A percentile compares a stretch with the other conserved stretches of the same genome.
Evolutionary conservation across 2,888 invertebrate genomes (phyloP).

Genomic region (Hybos culiciformis): DNA sequence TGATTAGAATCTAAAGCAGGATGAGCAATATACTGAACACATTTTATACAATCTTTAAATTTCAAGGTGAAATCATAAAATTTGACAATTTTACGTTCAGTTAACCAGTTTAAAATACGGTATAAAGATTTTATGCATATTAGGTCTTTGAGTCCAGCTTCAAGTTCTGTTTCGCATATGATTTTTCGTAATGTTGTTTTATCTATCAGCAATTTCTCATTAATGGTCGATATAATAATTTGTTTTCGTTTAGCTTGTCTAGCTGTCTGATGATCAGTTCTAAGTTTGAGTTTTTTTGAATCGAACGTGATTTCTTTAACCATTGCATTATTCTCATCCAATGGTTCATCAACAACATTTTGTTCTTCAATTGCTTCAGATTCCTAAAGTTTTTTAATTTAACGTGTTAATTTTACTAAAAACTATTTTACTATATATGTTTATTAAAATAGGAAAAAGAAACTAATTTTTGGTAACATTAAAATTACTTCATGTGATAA

Average conservation of each 20-base stretch:
- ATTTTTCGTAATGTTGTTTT: constrained; percentile 38
- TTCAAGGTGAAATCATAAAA: constrained; percentile 25
- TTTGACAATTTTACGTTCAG: constrained; percentile 24
- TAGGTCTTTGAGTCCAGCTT: constrained; percentile 44
- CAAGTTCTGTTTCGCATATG: constrained; percentile 41
- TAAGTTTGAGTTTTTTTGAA: too few species aligned
- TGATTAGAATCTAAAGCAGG: constrained; percentile 25
- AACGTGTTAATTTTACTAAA: too few species aligned
- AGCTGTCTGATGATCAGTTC: constrained; percentile 10
- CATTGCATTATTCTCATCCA: too few species aligned
- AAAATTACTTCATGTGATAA: too few species aligned
- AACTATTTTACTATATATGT: too few species aligned
- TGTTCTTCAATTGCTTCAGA: too few species aligned
- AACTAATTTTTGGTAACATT: too few species aligned
- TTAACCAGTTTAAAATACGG: constrained; percentile 44
- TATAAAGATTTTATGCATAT: constrained; percentile 43
- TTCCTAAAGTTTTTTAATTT: too few species aligned
- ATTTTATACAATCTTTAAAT: constrained; percentile 19
- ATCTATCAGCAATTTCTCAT: constrained; percentile 45
- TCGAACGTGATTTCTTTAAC: too few species aligned
- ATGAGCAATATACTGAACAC: constrained; percentile 26
- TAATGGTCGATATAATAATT: constrained; percentile 45
- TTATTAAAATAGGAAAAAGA: too few species aligned
- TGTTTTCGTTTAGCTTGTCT: constrained; percentile 41
- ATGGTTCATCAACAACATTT: too few species aligned